Percentiles rank a stretch among this genome's conserved stretches.
Evolutionary conservation across 2,888 invertebrate species (phyloP).

Genomic region (Yponomeuta sedellus): DNA sequence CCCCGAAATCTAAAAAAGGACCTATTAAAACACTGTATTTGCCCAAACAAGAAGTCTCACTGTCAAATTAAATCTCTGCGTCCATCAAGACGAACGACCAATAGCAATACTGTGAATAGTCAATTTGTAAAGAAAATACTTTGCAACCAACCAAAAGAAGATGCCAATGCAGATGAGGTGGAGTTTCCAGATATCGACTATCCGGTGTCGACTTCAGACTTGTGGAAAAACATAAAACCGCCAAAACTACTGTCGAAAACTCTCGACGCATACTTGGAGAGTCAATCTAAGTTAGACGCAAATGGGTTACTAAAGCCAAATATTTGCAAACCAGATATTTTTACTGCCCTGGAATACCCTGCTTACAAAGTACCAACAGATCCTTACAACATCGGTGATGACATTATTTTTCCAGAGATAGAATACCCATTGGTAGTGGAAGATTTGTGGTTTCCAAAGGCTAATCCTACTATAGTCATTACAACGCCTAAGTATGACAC

Average conservation of each 20-base stretch:
- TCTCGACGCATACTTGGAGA: background rate
- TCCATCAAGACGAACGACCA: background rate
- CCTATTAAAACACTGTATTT: conserved; percentile 23
- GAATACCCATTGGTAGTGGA: conserved; percentile 48
- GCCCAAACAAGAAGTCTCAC: background rate
- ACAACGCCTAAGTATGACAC: background rate
- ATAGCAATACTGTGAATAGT: background rate
- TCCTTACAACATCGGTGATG: conserved; percentile 27
- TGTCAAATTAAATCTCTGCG: background rate
- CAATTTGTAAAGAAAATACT: background rate
- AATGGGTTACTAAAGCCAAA: background rate
- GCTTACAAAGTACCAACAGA: conserved; percentile 17
- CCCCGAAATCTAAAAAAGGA: conserved; percentile 27
- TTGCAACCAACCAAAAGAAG: background rate
- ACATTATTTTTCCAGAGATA: conserved; percentile 47
- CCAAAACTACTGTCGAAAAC: conserved; percentile 8
- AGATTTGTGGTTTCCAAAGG: conserved; percentile 45
- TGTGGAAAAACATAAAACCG: conserved; percentile 7
- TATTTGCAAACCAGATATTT: background rate
- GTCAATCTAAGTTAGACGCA: background rate
- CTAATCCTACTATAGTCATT: background rate
- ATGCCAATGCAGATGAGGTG: conserved; percentile 17
- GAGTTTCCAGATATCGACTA: conserved; percentile 47
- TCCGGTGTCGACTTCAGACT: conserved; percentile 30
- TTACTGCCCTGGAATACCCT: background rate